Percentiles rank a stretch among this genome's conserved stretches.
These are phyloP conservation scores for Brachionus sp. DNA, from an alignment of 1,140 invertebrate species.

Conservation along the genomic window DNA sequence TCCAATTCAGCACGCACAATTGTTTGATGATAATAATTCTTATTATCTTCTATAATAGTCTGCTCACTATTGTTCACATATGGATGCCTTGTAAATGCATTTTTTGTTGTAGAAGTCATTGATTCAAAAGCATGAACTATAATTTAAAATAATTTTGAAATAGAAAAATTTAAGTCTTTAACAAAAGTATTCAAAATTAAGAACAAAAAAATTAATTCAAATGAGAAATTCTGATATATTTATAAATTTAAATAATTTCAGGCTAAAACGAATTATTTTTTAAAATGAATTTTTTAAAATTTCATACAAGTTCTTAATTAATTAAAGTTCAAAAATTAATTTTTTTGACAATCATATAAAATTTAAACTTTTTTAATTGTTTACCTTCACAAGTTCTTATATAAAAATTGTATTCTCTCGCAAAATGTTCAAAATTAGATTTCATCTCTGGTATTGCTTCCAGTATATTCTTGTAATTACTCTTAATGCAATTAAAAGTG, in stretches of 20 bases:
- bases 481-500: slow-evolving; percentile 3
- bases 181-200: background rate
- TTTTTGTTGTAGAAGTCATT: background rate
- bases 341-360: too few relatives aligned
- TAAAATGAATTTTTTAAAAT: too few relatives aligned
- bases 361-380: background rate
- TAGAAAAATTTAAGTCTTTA: background rate
- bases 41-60: slow-evolving; percentile 37
- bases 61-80: slow-evolving; percentile 30
- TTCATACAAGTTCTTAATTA: too few relatives aligned
- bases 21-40: slow-evolving; percentile 43
- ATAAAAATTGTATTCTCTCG: background rate
- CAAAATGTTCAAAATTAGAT: background rate
- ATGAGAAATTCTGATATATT: too few relatives aligned
- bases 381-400: slow-evolving; percentile 19
- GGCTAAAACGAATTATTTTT: too few relatives aligned
- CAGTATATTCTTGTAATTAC: background rate
- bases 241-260: too few relatives aligned
- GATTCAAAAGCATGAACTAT: background rate
- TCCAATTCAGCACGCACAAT: slow-evolving; percentile 25
- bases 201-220: background rate
- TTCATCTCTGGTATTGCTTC: background rate
- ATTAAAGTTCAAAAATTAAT: too few relatives aligned
- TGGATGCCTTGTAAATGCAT: background rate
- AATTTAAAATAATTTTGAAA: background rate